Evolutionary conservation across 2,113 vertebrate genomes (phyloP).

Genomic region (Cygnus buccinator): DNA sequence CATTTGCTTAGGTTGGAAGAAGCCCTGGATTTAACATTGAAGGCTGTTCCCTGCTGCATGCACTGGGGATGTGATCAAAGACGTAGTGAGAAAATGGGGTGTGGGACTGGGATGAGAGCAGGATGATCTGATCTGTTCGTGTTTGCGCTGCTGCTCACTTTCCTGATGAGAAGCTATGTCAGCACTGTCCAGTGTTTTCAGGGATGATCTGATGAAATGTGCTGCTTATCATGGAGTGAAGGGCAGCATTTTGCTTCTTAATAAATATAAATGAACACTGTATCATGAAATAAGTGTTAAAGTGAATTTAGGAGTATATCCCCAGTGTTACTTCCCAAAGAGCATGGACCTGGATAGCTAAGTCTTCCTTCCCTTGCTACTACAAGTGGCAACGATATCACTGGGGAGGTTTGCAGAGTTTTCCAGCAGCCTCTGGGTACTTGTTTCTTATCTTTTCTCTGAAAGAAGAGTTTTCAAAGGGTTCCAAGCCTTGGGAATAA

Average conservation of each 20-base stretch:
- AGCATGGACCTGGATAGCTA: background rate
- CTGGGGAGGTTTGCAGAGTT: background rate
- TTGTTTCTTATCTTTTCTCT: background rate
- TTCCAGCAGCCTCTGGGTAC: background rate
- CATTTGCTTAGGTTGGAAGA: constrained; percentile 3
- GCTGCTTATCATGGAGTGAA: background rate
- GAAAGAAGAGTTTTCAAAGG: background rate
- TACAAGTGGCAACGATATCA: background rate
- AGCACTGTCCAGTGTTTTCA: background rate
- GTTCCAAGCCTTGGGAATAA: background rate
- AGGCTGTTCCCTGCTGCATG: background rate
- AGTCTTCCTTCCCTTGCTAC: background rate
- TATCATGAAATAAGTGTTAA: background rate
- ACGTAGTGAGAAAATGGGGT: background rate
- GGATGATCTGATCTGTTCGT: background rate
- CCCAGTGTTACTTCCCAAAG: background rate
- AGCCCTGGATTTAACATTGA: background rate
- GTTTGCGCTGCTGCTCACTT: background rate
- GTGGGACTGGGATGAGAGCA: background rate
- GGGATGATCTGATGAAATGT: background rate
- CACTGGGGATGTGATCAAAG: accelerated
- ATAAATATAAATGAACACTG: background rate
- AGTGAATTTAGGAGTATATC: background rate
- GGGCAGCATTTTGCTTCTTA: background rate
- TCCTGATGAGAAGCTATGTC: background rate